These are phyloP conservation scores for Axea sp. DNA, from an alignment of 2,888 invertebrate species.

Conservation along the genomic window DNA sequence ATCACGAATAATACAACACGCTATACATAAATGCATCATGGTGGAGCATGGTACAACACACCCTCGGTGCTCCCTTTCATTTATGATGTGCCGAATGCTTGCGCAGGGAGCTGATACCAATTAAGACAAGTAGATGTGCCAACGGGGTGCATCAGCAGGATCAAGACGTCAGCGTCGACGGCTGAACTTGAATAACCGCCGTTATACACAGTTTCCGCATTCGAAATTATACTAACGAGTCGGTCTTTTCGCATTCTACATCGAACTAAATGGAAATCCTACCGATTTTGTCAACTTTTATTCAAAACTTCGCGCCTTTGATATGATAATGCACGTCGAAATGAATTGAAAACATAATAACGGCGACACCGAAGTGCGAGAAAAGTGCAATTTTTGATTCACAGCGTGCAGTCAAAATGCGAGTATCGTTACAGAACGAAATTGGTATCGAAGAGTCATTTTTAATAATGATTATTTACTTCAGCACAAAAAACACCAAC, in stretches of 20 bases:
- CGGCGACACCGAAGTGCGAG: background rate
- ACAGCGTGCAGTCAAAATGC: background rate
- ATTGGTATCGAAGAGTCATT: too few species aligned
- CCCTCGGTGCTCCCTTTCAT: conserved; percentile 69
- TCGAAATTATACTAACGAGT: conserved; percentile 46
- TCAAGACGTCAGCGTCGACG: conserved; percentile 56
- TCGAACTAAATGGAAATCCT: conserved; percentile 13
- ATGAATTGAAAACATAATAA: conserved; percentile 7
- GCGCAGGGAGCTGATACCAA: conserved; percentile 71
- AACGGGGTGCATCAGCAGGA: conserved; percentile 59
- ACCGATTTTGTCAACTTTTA: conserved; percentile 31
- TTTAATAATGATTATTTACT: too few species aligned
- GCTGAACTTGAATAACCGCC: conserved; percentile 52
- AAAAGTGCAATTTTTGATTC: background rate
- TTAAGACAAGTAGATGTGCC: conserved; percentile 72
- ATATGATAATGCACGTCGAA: conserved; percentile 24
- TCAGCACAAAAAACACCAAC: too few species aligned
- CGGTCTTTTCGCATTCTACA: conserved; percentile 35
- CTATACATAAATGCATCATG: conserved; percentile 48
- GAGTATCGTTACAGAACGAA: too few species aligned
- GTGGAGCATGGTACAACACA: conserved; percentile 33
- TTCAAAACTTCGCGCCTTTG: conserved; percentile 23
- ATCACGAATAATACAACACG: conserved; percentile 42
- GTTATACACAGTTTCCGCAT: conserved; percentile 39
- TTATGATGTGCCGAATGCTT: conserved; percentile 72